A percentile compares a stretch with the other conserved stretches of the same genome.
phyloP scores from a whole-genome alignment of 37 sponge, comb jelly and placozoan species.

The Ianthella basta region DNA sequence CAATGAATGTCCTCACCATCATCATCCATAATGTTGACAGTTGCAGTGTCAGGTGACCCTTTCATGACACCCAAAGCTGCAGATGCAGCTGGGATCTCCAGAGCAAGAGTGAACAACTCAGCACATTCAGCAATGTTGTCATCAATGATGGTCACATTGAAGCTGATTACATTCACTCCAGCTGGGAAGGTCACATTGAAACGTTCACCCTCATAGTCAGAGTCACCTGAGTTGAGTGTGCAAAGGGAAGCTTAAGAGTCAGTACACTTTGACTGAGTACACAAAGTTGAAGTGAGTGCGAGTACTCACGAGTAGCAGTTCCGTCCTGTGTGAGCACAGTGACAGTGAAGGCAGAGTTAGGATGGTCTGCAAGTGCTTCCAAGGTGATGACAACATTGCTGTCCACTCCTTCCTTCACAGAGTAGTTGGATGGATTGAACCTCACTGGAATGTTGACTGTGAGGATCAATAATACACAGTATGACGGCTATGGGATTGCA shows the following conservation, averaged over 20 bases:
- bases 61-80: background rate
- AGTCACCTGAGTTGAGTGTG: background rate
- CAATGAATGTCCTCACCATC: background rate
- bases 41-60: conserved; percentile 21
- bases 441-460: background rate
- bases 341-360: background rate
- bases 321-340: background rate
- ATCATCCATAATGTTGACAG: conserved; percentile 19
- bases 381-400: background rate
- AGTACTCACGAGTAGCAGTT: background rate
- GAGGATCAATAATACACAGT: background rate
- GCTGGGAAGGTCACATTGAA: conserved; percentile 10
- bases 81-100: background rate
- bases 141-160: conserved; percentile 2
- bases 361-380: background rate
- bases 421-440: conserved; percentile 50
- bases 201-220: background rate
- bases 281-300: no score
- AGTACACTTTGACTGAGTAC: no score
- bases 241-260: no score
- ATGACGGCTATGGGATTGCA: no score
- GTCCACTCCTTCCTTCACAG: conserved; percentile 29
- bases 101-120: background rate
- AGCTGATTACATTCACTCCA: background rate
- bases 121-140: conserved; percentile 2